Conservation (phyloP, 2,888 invertebrate species). For the Drymonia ruficornis region DNA sequence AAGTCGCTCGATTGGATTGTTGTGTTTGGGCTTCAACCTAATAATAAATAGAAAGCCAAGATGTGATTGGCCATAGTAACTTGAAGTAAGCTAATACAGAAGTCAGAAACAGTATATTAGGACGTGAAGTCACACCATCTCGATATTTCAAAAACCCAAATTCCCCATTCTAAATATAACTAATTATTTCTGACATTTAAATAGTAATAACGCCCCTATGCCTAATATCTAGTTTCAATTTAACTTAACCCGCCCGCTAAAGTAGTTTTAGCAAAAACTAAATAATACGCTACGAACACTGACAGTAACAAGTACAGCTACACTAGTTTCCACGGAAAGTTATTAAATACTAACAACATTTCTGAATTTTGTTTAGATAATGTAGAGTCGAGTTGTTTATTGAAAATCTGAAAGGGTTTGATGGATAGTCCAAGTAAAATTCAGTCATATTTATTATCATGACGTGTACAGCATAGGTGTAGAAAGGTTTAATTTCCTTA, state of each 20-base stretch:
- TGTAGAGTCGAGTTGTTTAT: neutral
- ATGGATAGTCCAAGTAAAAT: too few relatives aligned
- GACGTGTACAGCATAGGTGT: too few relatives aligned
- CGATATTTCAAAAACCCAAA: too few relatives aligned
- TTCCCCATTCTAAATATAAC: too few relatives aligned
- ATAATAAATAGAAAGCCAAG: neutral
- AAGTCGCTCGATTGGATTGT: neutral
- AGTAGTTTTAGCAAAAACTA: constrained; percentile 64
- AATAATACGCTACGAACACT: constrained; percentile 63
- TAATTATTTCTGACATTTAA: constrained; percentile 15
- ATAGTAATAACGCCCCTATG: constrained; percentile 24
- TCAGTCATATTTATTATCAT: too few relatives aligned
- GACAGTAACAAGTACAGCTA: constrained; percentile 46
- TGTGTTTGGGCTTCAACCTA: neutral
- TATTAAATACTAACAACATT: constrained; percentile 38
- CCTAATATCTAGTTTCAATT: constrained; percentile 58
- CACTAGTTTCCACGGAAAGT: constrained; percentile 50
- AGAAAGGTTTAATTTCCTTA: neutral
- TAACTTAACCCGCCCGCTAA: constrained; percentile 61
- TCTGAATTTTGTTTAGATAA: constrained; percentile 20
- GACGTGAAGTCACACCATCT: too few relatives aligned
- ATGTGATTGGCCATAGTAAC: neutral
- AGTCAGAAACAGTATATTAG: neutral
- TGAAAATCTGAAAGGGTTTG: too few relatives aligned
- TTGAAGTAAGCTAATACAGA: neutral